These are phyloP conservation scores for Manacus vitellinus DNA, from an alignment of 2,113 vertebrate species.

Conservation along the genomic window DNA sequence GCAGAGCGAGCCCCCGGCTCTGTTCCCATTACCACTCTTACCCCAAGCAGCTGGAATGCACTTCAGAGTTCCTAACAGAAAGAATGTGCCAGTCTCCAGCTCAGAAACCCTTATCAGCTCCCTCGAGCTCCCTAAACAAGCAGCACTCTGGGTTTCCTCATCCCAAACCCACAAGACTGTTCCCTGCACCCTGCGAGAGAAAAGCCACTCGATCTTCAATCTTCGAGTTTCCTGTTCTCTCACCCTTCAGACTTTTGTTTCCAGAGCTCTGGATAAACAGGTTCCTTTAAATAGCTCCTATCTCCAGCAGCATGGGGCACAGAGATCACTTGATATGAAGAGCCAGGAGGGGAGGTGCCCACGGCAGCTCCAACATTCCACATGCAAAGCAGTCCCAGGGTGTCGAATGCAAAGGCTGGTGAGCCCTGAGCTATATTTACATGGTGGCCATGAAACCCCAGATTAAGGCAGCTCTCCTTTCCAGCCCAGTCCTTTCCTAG, in stretches of 20 bases:
- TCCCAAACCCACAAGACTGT: not conserved
- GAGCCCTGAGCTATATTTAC: not conserved
- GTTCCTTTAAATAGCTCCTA: not conserved
- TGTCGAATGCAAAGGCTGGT: not conserved
- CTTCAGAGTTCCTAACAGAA: not conserved
- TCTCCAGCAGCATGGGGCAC: rapidly evolving
- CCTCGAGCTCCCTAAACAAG: not conserved
- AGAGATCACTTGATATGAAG: rapidly evolving
- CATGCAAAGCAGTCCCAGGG: not conserved
- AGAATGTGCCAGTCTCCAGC: not conserved
- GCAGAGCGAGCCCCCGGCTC: not conserved
- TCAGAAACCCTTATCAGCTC: not conserved
- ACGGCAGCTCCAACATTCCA: not conserved
- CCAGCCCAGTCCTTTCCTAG: not conserved
- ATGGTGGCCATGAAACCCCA: not conserved
- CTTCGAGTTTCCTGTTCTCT: not conserved
- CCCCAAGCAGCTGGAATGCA: not conserved
- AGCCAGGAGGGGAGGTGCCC: not conserved
- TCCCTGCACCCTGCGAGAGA: not conserved
- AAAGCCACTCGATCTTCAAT: not conserved
- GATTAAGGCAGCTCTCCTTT: not conserved
- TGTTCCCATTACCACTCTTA: rapidly evolving
- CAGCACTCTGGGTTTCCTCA: not conserved
- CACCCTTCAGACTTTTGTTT: not conserved
- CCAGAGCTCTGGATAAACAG: not conserved